These are phyloP conservation scores for Schlechtendalia chinensis DNA, from an alignment of 1,140 invertebrate genomes.

Conservation along the genomic window DNA sequence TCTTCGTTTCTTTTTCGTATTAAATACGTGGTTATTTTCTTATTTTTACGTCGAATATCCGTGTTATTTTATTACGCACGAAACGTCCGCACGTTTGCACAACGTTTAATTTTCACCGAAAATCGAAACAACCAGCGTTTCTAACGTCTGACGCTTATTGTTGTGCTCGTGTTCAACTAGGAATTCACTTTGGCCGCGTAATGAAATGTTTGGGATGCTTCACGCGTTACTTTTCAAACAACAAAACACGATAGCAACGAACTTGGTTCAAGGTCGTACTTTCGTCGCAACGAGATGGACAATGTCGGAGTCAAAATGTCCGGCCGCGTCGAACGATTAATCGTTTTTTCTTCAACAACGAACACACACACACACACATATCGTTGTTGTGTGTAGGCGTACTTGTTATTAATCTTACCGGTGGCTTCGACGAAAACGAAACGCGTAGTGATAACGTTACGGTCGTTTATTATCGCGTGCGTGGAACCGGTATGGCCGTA, in stretches of 20 bases:
- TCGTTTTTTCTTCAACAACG: background rate
- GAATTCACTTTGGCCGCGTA: background rate
- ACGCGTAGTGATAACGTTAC: background rate
- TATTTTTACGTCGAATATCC: too few species aligned
- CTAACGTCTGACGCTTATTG: too few species aligned
- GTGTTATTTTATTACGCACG: too few species aligned
- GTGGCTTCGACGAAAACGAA: background rate
- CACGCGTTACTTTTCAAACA: too few species aligned
- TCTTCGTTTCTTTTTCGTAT: background rate
- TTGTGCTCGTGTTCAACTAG: too few species aligned
- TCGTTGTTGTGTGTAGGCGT: constrained; percentile 8
- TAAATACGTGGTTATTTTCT: too few species aligned
- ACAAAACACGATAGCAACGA: background rate
- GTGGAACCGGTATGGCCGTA: background rate
- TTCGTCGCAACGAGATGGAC: background rate
- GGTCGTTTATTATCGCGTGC: background rate
- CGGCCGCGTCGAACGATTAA: constrained; percentile 2
- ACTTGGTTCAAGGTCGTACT: constrained; percentile 27
- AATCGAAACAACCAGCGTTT: too few species aligned
- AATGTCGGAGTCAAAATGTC: background rate
- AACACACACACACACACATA: background rate
- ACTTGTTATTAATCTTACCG: background rate
- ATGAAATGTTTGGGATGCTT: background rate
- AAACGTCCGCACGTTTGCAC: too few species aligned
- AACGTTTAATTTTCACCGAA: too few species aligned